Percentiles rank a stretch among this genome's conserved stretches.
Evolutionary conservation across 2,797 vertebrate genomes (phyloP).

Genomic region (Bradypodion ventrale): DNA sequence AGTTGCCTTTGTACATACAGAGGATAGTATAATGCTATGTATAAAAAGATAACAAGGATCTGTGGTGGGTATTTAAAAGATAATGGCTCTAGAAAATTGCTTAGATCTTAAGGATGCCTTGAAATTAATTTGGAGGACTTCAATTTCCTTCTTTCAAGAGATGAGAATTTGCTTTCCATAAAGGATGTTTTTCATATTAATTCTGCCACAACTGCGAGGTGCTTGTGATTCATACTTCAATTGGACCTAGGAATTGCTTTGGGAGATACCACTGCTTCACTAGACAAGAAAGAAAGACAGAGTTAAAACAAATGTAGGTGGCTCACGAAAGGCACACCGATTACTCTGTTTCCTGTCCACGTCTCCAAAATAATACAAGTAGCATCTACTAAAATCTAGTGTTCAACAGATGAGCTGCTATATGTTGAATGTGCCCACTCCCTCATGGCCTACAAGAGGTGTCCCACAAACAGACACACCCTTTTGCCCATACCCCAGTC

Average conservation of each 20-base stretch:
- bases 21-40: slow-evolving; percentile 48
- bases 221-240: neutral
- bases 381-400: neutral
- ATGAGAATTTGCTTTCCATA: slow-evolving; percentile 2
- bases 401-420: too few species aligned
- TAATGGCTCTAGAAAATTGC: slow-evolving; percentile 30
- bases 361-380: neutral
- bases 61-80: slow-evolving; percentile 3
- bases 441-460: neutral
- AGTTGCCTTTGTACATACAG: slow-evolving; percentile 62
- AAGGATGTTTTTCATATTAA: slow-evolving; percentile 33
- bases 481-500: neutral
- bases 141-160: slow-evolving; percentile 35
- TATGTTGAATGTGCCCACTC: neutral
- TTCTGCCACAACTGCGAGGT: slow-evolving; percentile 18
- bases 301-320: neutral
- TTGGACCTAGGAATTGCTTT: neutral
- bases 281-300: too few species aligned
- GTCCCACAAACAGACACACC: neutral
- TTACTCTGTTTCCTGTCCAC: neutral
- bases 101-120: slow-evolving; percentile 31
- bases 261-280: neutral
- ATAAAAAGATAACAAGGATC: slow-evolving; percentile 51
- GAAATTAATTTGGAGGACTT: slow-evolving; percentile 54
- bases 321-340: neutral